Evolutionary conservation across 2,888 invertebrate species (phyloP).

Genomic region (Meganola albula): DNA sequence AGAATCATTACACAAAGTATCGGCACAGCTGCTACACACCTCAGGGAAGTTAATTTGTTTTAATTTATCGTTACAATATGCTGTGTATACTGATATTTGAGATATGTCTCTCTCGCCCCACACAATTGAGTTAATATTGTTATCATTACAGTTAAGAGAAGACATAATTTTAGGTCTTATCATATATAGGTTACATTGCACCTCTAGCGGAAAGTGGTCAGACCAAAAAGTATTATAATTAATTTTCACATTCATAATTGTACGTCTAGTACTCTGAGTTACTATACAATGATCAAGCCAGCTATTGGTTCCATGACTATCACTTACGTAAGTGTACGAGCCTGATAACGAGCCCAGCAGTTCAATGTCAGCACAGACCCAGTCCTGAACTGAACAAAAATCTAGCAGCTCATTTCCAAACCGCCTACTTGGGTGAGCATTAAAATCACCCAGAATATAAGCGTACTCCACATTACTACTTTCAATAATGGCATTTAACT

Average conservation of each 20-base stretch:
- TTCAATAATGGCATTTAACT: too few species aligned
- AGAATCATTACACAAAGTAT: constrained; percentile 5
- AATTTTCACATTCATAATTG: constrained; percentile 1
- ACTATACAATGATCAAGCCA: constrained; percentile 10
- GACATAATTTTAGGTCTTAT: constrained; percentile 1
- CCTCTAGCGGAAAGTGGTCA: not conserved
- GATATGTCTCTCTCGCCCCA: constrained; percentile 7
- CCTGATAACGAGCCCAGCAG: not conserved
- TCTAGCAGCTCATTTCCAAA: constrained; percentile 5
- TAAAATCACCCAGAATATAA: not conserved
- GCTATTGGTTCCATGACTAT: not conserved
- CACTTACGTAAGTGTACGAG: constrained; percentile 6
- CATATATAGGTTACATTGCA: constrained; percentile 9
- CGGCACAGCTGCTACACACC: constrained; percentile 5
- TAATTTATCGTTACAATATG: constrained; percentile 1
- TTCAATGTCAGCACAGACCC: constrained; percentile 2
- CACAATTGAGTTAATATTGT: not conserved
- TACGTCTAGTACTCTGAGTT: not conserved
- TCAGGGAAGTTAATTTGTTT: constrained; percentile 6
- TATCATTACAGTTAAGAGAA: not conserved
- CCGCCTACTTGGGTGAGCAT: not conserved
- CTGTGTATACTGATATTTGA: constrained; percentile 1
- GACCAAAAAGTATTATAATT: not conserved
- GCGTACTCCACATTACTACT: too few species aligned
- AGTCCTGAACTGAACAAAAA: constrained; percentile 4